phyloP scores from a whole-genome alignment of 2,797 vertebrate species.

The Spondyliosoma cantharus region DNA sequence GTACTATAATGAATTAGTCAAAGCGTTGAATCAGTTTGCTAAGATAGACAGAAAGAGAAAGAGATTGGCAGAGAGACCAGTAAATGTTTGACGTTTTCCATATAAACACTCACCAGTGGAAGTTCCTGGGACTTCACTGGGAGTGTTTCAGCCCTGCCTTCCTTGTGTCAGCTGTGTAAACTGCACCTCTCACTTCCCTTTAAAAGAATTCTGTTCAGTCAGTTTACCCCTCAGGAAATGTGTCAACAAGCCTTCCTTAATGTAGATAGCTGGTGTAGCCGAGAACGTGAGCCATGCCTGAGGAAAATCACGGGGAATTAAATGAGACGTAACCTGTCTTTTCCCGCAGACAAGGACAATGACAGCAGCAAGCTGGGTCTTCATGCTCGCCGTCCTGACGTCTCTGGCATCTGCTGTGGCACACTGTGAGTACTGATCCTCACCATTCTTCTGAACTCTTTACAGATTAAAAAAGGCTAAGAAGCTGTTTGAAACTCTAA shows the following conservation, averaged over 20 bases:
- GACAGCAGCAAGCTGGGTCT: conserved; percentile 3
- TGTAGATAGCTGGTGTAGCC: neutral
- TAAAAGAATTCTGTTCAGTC: neutral
- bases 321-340: conserved; percentile 13
- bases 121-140: conserved; percentile 53
- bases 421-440: conserved; percentile 61
- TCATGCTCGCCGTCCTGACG: conserved; percentile 24
- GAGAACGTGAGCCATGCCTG: conserved; percentile 1
- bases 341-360: conserved; percentile 27
- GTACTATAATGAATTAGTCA: neutral
- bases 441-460: neutral
- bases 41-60: too few species aligned
- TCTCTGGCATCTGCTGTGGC: neutral
- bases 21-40: neutral
- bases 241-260: conserved; percentile 16
- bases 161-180: neutral
- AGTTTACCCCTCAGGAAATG: conserved; percentile 25
- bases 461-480: neutral
- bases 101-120: conserved; percentile 23
- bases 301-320: neutral
- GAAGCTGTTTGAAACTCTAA: neutral
- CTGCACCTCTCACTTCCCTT: conserved; percentile 59
- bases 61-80: neutral
- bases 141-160: conserved; percentile 26
- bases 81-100: neutral